Conservation (phyloP, 2,888 invertebrate species). For the Stictocephala bisonia region DNA sequence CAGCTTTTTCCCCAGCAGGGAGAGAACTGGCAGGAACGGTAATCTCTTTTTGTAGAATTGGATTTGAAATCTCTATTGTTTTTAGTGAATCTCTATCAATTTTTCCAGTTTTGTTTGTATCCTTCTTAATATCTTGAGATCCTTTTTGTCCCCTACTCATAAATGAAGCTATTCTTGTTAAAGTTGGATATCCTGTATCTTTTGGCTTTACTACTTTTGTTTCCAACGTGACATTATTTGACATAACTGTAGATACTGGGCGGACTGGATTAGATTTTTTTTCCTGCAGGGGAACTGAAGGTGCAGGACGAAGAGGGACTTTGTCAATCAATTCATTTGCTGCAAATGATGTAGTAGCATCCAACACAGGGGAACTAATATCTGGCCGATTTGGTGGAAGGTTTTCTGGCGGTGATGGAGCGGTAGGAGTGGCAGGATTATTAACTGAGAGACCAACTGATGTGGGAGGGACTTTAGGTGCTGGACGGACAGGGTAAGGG, state of each 20-base stretch:
- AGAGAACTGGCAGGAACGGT: constrained; percentile 72
- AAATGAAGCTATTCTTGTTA: constrained; percentile 65
- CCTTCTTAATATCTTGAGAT: constrained; percentile 46
- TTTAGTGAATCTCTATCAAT: constrained; percentile 79
- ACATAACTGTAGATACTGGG: constrained; percentile 67
- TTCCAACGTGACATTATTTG: constrained; percentile 50
- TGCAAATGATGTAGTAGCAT: constrained; percentile 80
- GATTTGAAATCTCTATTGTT: constrained; percentile 84
- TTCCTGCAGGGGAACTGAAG: constrained; percentile 65
- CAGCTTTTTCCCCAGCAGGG: constrained; percentile 68
- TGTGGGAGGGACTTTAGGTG: constrained; percentile 52
- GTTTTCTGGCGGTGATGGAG: constrained; percentile 50
- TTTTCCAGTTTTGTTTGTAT: constrained; percentile 66
- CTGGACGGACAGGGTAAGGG: constrained; percentile 47
- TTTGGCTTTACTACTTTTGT: constrained; percentile 42
- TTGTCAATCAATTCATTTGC: constrained; percentile 75
- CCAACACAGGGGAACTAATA: constrained; percentile 84
- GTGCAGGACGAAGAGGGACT: constrained; percentile 67
- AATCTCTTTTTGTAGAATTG: constrained; percentile 79
- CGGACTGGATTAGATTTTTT: constrained; percentile 61
- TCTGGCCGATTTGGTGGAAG: constrained; percentile 71
- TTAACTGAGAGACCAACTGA: constrained; percentile 42
- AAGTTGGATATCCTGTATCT: constrained; percentile 64
- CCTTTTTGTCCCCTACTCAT: constrained; percentile 54
- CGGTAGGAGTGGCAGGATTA: constrained; percentile 35